A percentile compares a stretch with the other conserved stretches of the same genome.
Evolutionary conservation across 92 coral and sea anemone genomes (phyloP).

Genomic region (Pocillopora grandis): DNA sequence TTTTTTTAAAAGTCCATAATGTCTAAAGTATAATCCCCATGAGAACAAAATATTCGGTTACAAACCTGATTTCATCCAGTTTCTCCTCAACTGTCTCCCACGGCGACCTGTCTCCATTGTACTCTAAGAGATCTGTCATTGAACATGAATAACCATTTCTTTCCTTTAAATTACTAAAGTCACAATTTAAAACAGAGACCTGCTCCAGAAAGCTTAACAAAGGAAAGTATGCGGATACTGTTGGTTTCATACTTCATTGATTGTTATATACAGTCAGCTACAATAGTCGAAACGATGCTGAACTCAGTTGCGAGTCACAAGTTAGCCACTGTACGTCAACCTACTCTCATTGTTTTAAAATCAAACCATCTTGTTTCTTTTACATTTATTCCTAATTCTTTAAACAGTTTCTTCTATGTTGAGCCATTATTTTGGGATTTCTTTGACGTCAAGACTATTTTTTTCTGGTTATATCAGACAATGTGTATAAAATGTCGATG

Average conservation of each 20-base stretch:
- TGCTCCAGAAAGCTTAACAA: not conserved
- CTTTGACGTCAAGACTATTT: not conserved
- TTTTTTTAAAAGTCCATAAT: not conserved
- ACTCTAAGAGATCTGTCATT: slow-evolving; percentile 72
- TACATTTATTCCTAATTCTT: not conserved
- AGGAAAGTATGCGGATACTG: not conserved
- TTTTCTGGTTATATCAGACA: too few species aligned
- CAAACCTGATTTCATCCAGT: slow-evolving; percentile 80
- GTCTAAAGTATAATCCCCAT: not conserved
- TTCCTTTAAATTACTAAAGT: not conserved
- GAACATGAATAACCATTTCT: not conserved
- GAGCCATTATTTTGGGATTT: not conserved
- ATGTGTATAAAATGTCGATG: not conserved
- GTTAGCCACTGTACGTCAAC: not conserved
- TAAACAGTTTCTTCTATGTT: not conserved
- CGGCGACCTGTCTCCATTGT: slow-evolving; percentile 77
- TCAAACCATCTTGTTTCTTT: not conserved
- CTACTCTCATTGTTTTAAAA: not conserved
- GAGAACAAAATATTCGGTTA: not conserved
- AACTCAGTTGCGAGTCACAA: too few species aligned
- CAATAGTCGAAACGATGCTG: too few species aligned
- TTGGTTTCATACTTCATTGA: too few species aligned
- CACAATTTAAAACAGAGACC: not conserved
- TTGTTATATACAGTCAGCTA: too few species aligned
- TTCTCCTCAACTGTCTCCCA: slow-evolving; percentile 82